Evolutionary conservation across 2,797 vertebrate genomes (phyloP).

Genomic region (Pteropus rufus): DNA sequence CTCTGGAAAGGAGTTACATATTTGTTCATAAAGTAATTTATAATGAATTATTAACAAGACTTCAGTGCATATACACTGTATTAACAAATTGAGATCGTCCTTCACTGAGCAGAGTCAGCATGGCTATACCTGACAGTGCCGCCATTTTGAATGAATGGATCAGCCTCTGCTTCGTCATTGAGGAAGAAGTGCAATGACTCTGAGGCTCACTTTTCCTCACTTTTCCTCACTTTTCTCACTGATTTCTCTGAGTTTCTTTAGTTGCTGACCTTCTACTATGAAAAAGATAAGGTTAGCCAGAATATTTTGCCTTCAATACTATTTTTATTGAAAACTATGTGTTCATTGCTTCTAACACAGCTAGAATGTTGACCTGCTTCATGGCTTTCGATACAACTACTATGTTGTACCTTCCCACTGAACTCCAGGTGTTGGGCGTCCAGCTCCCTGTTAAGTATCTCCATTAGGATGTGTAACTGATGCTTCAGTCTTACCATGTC

Average conservation of each 20-base stretch:
- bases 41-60: conserved; percentile 29
- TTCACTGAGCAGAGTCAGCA: not conserved
- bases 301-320: not conserved
- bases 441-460: not conserved
- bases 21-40: conserved; percentile 28
- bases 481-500: not conserved
- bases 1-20: conserved; percentile 10
- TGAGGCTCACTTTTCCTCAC: not conserved
- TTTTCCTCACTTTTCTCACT: not conserved
- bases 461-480: not conserved
- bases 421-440: not conserved
- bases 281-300: not conserved
- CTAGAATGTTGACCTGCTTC: not conserved
- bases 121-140: not conserved
- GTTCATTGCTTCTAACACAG: not conserved
- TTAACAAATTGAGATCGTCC: not conserved
- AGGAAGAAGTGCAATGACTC: not conserved
- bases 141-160: not conserved
- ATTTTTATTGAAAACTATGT: not conserved
- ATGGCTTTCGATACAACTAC: not conserved
- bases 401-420: not conserved
- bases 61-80: not conserved
- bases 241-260: not conserved
- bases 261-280: not conserved
- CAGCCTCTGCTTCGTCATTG: not conserved